phyloP scores from a whole-genome alignment of 2,888 invertebrate species.

The Epiperipatus broadwayi region DNA sequence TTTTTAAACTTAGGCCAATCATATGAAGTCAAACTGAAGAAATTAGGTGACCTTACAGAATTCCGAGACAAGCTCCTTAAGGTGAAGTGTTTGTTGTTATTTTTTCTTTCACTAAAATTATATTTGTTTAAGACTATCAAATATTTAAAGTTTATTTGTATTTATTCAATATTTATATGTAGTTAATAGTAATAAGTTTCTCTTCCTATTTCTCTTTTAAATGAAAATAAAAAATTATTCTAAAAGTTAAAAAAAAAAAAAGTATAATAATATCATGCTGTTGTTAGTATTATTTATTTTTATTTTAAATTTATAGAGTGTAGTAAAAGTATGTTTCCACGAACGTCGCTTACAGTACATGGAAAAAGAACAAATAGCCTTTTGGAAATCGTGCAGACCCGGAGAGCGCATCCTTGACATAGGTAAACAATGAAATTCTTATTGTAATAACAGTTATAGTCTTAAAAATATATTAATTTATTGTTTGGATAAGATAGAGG shows the following conservation, averaged over 20 bases:
- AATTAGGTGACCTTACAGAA: constrained; percentile 55
- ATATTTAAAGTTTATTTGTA: no score
- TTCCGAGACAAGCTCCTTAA: constrained; percentile 48
- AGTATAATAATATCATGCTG: no score
- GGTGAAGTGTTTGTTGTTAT: constrained; percentile 29
- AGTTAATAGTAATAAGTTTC: constrained; percentile 7
- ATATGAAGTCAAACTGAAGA: constrained; percentile 87
- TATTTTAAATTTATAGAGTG: constrained; percentile 40
- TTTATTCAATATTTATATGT: no score
- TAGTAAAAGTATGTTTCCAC: constrained; percentile 82
- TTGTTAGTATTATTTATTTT: not conserved
- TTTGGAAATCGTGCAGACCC: constrained; percentile 72
- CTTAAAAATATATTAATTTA: not conserved
- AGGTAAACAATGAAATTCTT: constrained; percentile 21
- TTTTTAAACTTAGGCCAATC: constrained; percentile 44
- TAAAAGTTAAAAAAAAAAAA: no score
- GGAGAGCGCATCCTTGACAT: constrained; percentile 79
- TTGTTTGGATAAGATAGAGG: not conserved
- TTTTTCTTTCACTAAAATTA: no score
- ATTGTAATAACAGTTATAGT: not conserved
- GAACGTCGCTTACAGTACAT: constrained; percentile 85
- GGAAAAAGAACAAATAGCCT: constrained; percentile 76
- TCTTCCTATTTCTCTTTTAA: constrained; percentile 1
- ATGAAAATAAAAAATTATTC: no score
- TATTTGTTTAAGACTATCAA: no score